A percentile compares a stretch with the other conserved stretches of the same genome.
phyloP scores from a whole-genome alignment of 2,888 invertebrate species.

The Isoperla grammatica region DNA sequence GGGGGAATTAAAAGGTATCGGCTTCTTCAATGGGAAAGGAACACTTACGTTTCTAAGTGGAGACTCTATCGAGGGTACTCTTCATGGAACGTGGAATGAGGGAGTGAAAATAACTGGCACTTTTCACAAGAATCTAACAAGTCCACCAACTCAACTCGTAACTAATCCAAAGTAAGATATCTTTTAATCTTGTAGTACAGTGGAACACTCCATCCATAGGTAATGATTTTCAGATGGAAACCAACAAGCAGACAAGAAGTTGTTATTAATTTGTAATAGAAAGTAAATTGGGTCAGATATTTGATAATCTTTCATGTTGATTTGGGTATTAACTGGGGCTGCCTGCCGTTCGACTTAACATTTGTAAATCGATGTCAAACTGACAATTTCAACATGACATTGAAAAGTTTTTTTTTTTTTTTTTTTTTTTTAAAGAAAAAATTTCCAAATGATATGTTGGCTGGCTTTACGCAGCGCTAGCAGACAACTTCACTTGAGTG shows the following conservation, averaged over 20 bases:
- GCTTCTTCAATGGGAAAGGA: constrained; percentile 76
- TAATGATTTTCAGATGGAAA: neutral
- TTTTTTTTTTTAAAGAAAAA: no score
- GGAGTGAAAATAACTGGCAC: constrained; percentile 73
- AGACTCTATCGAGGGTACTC: constrained; percentile 65
- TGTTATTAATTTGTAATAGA: no score
- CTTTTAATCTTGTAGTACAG: neutral
- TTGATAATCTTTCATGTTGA: no score
- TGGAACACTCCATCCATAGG: neutral
- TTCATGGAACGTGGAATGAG: constrained; percentile 70
- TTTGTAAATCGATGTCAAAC: no score
- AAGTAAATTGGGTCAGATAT: no score
- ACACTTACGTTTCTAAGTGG: constrained; percentile 72
- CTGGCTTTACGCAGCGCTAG: no score
- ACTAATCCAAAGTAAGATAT: constrained; percentile 51
- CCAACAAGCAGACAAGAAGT: neutral
- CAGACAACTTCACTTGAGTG: no score
- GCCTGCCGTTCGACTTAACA: no score
- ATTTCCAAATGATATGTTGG: no score
- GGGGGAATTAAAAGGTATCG: constrained; percentile 76
- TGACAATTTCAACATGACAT: no score
- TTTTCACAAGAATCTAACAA: constrained; percentile 58
- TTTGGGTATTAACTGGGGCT: no score
- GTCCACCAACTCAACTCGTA: constrained; percentile 51
- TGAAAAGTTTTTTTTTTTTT: no score